Base-by-base conservation (phyloP, 2,113 vertebrate species). In the Dissostichus mawsoni region DNA sequence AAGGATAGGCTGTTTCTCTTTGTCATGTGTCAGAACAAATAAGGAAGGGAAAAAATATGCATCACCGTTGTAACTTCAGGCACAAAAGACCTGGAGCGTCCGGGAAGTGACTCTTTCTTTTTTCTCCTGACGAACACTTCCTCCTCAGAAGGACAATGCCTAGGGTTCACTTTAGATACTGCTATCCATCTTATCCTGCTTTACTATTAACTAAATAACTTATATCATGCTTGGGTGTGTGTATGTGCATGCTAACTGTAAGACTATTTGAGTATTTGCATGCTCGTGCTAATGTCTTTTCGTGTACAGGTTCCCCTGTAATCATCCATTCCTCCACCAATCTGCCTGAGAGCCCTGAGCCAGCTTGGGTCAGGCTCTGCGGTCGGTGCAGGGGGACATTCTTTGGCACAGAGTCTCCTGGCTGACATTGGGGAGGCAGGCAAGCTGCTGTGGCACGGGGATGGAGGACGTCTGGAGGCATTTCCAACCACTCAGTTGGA, bases 391-490 rank as follows among this genome's bases (percentile, higher is more conserved):
- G 58, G 25, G 76, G 81, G 76, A 90, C 89, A 88, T 87, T 92
- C 89, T 81, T 72, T 93, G 91, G 90, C 91, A 76, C 17, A 5
- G 55, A 64, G 18, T 51, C 55, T 55, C 47, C 84, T 69, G 84
- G 84, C 82, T 84, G 87, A 86, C 82, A 86, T 78, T 86, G 74
- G 50, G 67, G 20, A 69, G 78, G 69, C 44, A 48, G 66, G 69
- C 69, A 29, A 29, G 68, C 73, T 48, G 55, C 52, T 69, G 65
- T 69, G 59, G 84, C 84, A 81, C 66, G 56, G 53, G 83, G 72
- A 77, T 16, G 20, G 69, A 75, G 51, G 67, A 58, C 0, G 3
- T n/a, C 70, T 89, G 90, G 84, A 72, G 1, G 41, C 75, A 63
- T 69, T 92, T 80, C 87, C 63, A 83, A 82, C 79, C 77, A 57